These are phyloP conservation scores for Seriola rivoliana DNA, from an alignment of 2,113 vertebrate species.

Conservation along the genomic window DNA sequence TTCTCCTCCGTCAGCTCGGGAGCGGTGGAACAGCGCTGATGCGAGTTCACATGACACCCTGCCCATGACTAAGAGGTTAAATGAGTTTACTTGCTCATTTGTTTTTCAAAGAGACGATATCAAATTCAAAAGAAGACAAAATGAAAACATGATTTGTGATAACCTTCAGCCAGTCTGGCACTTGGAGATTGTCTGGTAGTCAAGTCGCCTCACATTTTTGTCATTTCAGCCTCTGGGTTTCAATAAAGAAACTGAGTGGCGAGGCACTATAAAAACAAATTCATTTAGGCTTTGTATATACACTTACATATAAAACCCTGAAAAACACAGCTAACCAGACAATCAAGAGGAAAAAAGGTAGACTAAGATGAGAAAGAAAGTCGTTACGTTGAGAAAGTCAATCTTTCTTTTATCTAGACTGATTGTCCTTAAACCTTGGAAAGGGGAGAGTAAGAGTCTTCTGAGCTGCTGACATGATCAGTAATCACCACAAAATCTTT, in stretches of 20 bases:
- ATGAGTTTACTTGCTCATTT: constrained; percentile 13
- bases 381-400: background rate
- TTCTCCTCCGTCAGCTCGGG: background rate
- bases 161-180: constrained; percentile 11
- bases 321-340: background rate
- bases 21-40: background rate
- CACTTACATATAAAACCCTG: background rate
- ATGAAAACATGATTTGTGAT: background rate
- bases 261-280: background rate
- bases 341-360: background rate
- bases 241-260: background rate
- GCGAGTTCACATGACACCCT: constrained; percentile 6
- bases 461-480: background rate
- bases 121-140: constrained; percentile 15
- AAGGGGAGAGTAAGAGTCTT: background rate
- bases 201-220: background rate
- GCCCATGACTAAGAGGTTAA: constrained; percentile 3
- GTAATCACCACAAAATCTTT: background rate
- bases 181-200: background rate
- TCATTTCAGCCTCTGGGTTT: background rate
- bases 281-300: background rate
- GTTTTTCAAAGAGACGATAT: constrained; percentile 25
- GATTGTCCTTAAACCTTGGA: background rate
- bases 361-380: background rate
- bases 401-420: background rate